Evolutionary conservation across 2,888 invertebrate genomes (phyloP).

Genomic region (Antitype chi): DNA sequence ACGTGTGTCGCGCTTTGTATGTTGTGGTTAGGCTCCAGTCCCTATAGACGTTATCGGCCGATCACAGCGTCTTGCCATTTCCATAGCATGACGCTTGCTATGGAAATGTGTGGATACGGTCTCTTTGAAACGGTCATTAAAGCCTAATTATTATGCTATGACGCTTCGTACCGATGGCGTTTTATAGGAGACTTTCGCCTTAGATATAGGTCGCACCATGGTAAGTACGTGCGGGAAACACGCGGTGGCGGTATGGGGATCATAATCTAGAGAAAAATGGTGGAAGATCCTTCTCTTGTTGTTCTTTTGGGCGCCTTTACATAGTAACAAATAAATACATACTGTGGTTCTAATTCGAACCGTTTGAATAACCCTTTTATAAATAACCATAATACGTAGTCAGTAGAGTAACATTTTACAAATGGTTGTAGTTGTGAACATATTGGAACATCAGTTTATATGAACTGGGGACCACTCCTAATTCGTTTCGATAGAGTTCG

Average conservation of each 20-base stretch:
- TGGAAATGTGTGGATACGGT: background rate
- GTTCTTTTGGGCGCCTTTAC: background rate
- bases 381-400: background rate
- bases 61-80: background rate
- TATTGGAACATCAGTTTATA: background rate
- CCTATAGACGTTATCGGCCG: background rate
- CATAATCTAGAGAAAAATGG: background rate
- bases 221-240: conserved; percentile 1
- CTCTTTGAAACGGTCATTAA: background rate
- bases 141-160: too few relatives aligned
- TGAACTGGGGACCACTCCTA: background rate
- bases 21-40: background rate
- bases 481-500: background rate
- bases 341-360: too few relatives aligned
- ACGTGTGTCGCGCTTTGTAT: conserved; percentile 47
- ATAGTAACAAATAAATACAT: background rate
- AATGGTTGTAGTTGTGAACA: background rate
- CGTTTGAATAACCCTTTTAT: background rate
- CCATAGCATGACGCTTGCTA: background rate
- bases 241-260: conserved; percentile 9
- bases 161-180: background rate
- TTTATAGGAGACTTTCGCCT: background rate
- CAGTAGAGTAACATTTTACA: background rate
- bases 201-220: background rate
- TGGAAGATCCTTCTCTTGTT: background rate